A percentile compares a stretch with the other conserved stretches of the same genome.
Evolutionary conservation across 2,113 vertebrate genomes (phyloP).

Genomic region (Neoarius graeffei): DNA sequence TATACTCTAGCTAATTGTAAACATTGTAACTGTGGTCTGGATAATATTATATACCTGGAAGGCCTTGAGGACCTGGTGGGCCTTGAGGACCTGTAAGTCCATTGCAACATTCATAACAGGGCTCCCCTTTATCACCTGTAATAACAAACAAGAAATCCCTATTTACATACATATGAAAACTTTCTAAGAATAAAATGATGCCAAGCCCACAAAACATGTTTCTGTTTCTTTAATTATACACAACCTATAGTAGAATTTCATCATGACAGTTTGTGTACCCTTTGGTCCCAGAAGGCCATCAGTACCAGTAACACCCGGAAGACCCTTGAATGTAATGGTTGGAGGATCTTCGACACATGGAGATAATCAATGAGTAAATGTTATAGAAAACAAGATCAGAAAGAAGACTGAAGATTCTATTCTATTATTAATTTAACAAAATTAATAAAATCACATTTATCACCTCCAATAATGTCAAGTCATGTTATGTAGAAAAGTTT

Average conservation of each 20-base stretch:
- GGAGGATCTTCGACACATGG: neutral
- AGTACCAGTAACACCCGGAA: neutral
- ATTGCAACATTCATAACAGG: constrained; percentile 21
- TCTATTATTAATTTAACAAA: neutral
- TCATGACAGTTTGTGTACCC: neutral
- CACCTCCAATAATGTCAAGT: neutral
- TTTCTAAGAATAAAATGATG: too few relatives aligned
- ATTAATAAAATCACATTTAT: neutral
- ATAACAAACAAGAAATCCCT: neutral
- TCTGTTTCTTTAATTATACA: neutral
- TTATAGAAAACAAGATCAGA: too few relatives aligned
- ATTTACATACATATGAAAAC: neutral
- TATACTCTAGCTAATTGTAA: neutral
- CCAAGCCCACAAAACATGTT: too few relatives aligned
- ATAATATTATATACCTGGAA: constrained; percentile 22
- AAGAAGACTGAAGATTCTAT: neutral
- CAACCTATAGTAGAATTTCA: neutral
- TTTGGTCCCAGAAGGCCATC: neutral
- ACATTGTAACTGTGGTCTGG: constrained; percentile 33
- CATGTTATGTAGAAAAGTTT: neutral
- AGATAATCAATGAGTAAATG: too few relatives aligned
- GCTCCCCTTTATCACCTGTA: constrained; percentile 30
- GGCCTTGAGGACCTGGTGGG: neutral
- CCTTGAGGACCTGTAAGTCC: constrained; percentile 8
- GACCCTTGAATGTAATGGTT: neutral